Percentiles rank a stretch among this genome's conserved stretches.
Conservation (phyloP, 1,140 invertebrate genomes). For the Lutraria rhynchaena region DNA sequence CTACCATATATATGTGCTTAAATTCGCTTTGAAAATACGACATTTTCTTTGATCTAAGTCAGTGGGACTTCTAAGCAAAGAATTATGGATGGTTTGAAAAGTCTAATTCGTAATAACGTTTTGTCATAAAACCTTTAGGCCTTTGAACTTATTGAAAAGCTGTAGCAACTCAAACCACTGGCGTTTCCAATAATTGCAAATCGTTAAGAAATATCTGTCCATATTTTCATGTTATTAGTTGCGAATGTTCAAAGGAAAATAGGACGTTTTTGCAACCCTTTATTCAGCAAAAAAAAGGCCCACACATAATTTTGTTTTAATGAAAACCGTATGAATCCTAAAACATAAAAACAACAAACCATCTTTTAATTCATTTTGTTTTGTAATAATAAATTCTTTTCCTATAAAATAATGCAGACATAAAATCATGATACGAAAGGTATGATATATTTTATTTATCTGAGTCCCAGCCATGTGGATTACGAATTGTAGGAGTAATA, state of each 20-base stretch:
- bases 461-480: no score
- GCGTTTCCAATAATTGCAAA: slow-evolving; percentile 23
- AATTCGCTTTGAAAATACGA: slow-evolving; percentile 53
- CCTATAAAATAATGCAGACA: no score
- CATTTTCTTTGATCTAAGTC: slow-evolving; percentile 37
- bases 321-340: no score
- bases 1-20: slow-evolving; percentile 55
- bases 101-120: slow-evolving; percentile 60
- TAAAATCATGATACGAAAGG: no score
- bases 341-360: no score
- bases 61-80: slow-evolving; percentile 53
- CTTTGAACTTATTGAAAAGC: slow-evolving; percentile 41
- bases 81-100: slow-evolving; percentile 56
- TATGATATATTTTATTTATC: no score
- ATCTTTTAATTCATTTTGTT: no score
- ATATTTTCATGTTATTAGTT: slow-evolving; percentile 22
- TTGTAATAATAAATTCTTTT: no score
- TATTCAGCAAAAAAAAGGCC: no score
- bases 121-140: slow-evolving; percentile 48
- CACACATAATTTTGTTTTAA: no score
- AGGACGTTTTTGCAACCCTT: no score
- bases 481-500: no score
- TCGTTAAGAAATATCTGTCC: slow-evolving; percentile 11
- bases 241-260: slow-evolving; percentile 10
- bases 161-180: slow-evolving; percentile 28